Conservation (phyloP, 2,888 invertebrate genomes). For the Polymixis lichenea region DNA sequence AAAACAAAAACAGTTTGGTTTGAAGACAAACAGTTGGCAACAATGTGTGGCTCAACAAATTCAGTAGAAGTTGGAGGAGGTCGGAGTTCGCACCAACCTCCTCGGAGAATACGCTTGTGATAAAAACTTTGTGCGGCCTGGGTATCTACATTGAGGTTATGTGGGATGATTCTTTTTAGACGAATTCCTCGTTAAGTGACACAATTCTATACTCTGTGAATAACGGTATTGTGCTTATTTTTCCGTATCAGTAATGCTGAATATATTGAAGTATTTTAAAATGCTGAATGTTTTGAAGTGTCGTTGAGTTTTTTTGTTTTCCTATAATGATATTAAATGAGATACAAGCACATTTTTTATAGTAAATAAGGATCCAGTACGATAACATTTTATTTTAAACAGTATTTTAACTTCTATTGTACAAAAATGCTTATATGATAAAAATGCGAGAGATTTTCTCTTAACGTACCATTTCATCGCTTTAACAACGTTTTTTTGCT, state of each 20-base stretch:
- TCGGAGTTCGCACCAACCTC: constrained; percentile 49
- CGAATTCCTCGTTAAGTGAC: constrained; percentile 14
- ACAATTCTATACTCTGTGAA: constrained; percentile 22
- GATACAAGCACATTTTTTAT: not conserved
- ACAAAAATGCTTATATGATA: constrained; percentile 17
- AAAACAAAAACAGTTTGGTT: constrained; percentile 61
- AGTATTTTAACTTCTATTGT: constrained; percentile 22
- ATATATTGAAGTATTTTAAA: not conserved
- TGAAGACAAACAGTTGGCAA: constrained; percentile 62
- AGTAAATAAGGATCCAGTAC: no score
- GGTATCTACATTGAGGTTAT: constrained; percentile 24
- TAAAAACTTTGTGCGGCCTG: constrained; percentile 61
- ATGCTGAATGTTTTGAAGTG: not conserved
- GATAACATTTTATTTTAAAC: constrained; percentile 1
- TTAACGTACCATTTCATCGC: constrained; percentile 35
- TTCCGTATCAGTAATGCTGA: not conserved
- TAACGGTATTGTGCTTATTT: constrained; percentile 10
- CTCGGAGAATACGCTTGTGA: constrained; percentile 47
- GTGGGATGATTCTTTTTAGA: constrained; percentile 17
- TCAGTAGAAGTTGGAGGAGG: constrained; percentile 50
- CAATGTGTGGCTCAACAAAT: constrained; percentile 59
- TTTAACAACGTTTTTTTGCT: constrained; percentile 28
- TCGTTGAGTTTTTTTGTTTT: constrained; percentile 7
- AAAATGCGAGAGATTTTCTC: constrained; percentile 31
- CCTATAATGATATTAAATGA: not conserved